Base-by-base conservation (phyloP, 92 coral and sea anemone species). In the Parazoanthus atlanticus region DNA sequence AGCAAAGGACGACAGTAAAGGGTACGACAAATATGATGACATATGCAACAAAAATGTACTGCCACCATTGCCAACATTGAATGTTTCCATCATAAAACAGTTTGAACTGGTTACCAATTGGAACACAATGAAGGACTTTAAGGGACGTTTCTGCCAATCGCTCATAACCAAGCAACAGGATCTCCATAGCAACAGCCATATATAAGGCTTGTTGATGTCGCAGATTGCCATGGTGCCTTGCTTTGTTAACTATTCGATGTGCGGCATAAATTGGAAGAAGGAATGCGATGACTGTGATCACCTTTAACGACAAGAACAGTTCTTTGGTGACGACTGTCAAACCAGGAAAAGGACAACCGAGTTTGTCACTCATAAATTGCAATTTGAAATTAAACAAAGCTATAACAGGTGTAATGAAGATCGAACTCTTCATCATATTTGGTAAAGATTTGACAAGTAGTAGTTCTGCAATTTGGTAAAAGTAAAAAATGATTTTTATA, bases 271-370 rank as follows among this genome's bases (percentile, higher is more conserved):
- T 52, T 46, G 87, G 40, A n/a, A 93, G 80, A 32, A 93, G 79
- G 25, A 81, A 74, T 30, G 88, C 85, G 82, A 93, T 80, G 56
- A 89, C 89, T 25, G 66, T 80, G 46, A 91, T 56, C 8, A 93
- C 93, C 25, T 86, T 91, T 58, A 56, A 82, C 8, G 88, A 86
- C 10, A 71, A 71, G 80, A 93, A 93, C 49, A 93, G 86, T 84
- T 93, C 93, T 80, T 93, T 93, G 26, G 93, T 89, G 10, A 83
- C 91, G 41, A 89, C 88, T n/a, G 88, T 89, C 80, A 93, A 80
- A 30, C 95, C 95, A 13, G 95, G 89, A 49, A 93, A 89, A 9
- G 95, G 95, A 61, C 95, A 93, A 7, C 92, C 92, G 12, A 93
- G n/a, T 8, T 90, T 67, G 40, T 65, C 82, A 32, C 81, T 74